phyloP scores from a whole-genome alignment of 2,888 invertebrate species.

The Galerucella pusilla region DNA sequence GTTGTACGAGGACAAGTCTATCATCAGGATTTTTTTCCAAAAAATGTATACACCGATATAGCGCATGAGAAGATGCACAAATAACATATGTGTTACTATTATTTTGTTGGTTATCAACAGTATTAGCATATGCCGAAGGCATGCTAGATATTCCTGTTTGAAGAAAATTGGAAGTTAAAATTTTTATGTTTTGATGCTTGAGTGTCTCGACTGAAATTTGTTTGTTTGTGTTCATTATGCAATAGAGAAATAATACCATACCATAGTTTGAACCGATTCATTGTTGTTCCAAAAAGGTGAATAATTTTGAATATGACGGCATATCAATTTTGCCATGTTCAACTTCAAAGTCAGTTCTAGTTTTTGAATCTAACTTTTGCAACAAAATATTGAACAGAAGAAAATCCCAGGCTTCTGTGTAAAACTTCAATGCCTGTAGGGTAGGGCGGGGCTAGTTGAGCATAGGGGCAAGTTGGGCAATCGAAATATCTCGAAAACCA shows the following conservation, averaged over 20 bases:
- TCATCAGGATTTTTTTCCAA: background rate
- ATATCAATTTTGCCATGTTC: background rate
- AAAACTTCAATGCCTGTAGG: no score
- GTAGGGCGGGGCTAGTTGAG: no score
- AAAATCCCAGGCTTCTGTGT: no score
- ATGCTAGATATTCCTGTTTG: background rate
- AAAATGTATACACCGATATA: background rate
- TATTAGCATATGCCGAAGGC: background rate
- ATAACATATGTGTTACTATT: no score
- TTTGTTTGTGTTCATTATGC: background rate
- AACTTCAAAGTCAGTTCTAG: background rate
- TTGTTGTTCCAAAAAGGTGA: background rate
- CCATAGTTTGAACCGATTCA: background rate
- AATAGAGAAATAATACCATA: background rate
- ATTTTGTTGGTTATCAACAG: no score
- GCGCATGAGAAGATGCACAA: background rate
- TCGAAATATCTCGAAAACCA: no score
- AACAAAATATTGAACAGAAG: no score
- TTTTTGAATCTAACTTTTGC: no score
- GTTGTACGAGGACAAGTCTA: background rate
- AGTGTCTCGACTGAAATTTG: background rate
- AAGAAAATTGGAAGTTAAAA: background rate
- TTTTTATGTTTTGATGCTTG: background rate
- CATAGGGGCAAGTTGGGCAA: background rate
- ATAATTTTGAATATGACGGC: background rate